Conservation (phyloP, 2,888 invertebrate species). For the Trichacis sp. region DNA sequence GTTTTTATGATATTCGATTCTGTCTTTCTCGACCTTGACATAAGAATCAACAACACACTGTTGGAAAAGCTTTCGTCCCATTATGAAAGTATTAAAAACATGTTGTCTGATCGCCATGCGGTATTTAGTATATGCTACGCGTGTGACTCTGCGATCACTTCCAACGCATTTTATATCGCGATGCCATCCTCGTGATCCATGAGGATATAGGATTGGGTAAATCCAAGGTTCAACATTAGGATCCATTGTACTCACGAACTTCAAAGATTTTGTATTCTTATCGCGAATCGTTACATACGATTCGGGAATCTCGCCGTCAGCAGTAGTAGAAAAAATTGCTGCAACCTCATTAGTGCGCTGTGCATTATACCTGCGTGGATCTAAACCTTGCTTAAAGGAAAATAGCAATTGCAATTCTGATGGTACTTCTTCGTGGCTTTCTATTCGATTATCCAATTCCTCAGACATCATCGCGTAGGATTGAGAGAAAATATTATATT, state of each 20-base stretch:
- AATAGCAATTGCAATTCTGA: too few species aligned
- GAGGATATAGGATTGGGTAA: constrained; percentile 35
- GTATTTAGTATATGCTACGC: constrained; percentile 9
- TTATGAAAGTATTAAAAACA: constrained; percentile 20
- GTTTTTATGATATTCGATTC: background rate
- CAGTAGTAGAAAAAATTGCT: constrained; percentile 40
- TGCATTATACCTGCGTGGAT: constrained; percentile 37
- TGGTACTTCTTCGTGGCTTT: too few species aligned
- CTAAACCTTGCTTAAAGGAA: constrained; percentile 36
- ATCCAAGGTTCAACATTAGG: too few species aligned
- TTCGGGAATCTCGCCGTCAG: constrained; percentile 45
- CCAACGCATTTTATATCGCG: too few species aligned
- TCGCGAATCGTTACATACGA: constrained; percentile 36
- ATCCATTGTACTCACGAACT: constrained; percentile 32
- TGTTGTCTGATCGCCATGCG: constrained; percentile 9
- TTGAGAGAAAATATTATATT: constrained; percentile 34
- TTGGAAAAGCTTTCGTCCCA: too few species aligned
- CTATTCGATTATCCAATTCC: constrained; percentile 26
- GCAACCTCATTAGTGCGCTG: constrained; percentile 43
- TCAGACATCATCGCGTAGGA: constrained; percentile 42
- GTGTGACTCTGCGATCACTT: constrained; percentile 14
- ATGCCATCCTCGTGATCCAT: constrained; percentile 27
- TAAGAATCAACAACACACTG: too few species aligned
- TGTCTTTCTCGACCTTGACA: too few species aligned
- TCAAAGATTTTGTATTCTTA: constrained; percentile 27